Conservation (phyloP, 1,140 invertebrate species). For the Delia radicum region DNA sequence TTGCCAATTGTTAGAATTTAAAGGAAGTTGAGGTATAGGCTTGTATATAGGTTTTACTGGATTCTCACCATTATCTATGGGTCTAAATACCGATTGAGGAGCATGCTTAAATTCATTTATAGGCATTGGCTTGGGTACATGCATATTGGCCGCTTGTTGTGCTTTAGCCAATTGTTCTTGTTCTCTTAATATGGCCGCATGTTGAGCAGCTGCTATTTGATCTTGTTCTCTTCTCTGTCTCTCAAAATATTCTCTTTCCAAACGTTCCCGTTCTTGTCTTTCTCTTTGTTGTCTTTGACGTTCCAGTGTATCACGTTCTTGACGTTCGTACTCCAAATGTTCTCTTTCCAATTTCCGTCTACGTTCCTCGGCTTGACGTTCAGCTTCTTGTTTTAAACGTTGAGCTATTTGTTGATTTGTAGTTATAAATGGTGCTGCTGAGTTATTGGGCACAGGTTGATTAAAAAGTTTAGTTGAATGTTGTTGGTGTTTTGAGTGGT, state of each 20-base stretch:
- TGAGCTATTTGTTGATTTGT: slow-evolving; percentile 30
- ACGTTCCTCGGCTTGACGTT: slow-evolving; percentile 36
- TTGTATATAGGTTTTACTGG: slow-evolving; percentile 42
- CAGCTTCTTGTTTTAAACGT: slow-evolving; percentile 29
- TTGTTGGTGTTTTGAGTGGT: slow-evolving; percentile 62
- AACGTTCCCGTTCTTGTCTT: slow-evolving; percentile 28
- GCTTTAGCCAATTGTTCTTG: slow-evolving; percentile 14
- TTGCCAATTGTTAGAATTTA: slow-evolving; percentile 29
- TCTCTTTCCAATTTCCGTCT: slow-evolving; percentile 40
- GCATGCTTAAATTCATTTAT: slow-evolving; percentile 73
- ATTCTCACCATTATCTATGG: slow-evolving; percentile 47
- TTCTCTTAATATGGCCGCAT: slow-evolving; percentile 19
- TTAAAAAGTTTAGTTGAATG: slow-evolving; percentile 57
- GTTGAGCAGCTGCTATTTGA: slow-evolving; percentile 18
- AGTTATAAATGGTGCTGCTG: slow-evolving; percentile 6
- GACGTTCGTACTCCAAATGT: slow-evolving; percentile 39
- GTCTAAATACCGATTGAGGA: slow-evolving; percentile 70
- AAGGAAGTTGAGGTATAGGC: slow-evolving; percentile 43
- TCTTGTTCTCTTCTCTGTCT: slow-evolving; percentile 25
- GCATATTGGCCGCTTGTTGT: slow-evolving; percentile 19
- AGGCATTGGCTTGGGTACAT: slow-evolving; percentile 54
- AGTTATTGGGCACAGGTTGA: neutral
- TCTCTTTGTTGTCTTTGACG: slow-evolving; percentile 28
- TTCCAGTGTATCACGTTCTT: slow-evolving; percentile 40
- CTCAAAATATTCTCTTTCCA: slow-evolving; percentile 27